Evolutionary conservation across 2,888 invertebrate genomes (phyloP).

Genomic region (Hirtodrosophila duncani): DNA sequence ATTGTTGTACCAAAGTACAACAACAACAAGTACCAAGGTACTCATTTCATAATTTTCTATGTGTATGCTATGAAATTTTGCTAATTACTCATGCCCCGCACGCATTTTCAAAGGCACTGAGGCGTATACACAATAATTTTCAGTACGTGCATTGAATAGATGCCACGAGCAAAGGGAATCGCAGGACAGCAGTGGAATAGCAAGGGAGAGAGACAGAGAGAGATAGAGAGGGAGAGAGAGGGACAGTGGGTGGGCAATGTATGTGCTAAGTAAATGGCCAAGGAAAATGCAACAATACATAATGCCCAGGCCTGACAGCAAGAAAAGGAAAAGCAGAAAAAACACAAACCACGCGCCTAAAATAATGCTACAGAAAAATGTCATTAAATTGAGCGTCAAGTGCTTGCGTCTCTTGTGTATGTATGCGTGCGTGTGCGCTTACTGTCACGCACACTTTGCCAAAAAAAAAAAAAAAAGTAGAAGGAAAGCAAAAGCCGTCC

Average conservation of each 20-base stretch:
- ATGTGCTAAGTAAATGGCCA: too few relatives aligned
- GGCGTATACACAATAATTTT: conserved; percentile 74
- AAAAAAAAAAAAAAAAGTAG: neutral
- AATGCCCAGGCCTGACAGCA: too few relatives aligned
- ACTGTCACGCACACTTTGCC: conserved; percentile 30
- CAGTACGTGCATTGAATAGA: conserved; percentile 67
- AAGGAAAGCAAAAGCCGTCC: too few relatives aligned
- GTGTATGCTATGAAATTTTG: conserved; percentile 18
- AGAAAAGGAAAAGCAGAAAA: too few relatives aligned
- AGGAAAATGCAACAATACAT: conserved; percentile 1
- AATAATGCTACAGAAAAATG: conserved; percentile 14
- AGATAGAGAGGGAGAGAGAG: neutral
- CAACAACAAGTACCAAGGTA: too few relatives aligned
- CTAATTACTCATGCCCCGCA: conserved; percentile 68
- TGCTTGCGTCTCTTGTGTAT: neutral
- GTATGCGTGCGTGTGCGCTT: neutral
- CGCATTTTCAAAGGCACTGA: conserved; percentile 65
- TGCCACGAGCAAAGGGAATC: conserved; percentile 11
- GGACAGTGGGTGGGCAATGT: neutral
- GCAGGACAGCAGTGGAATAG: neutral
- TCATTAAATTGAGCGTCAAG: conserved; percentile 22
- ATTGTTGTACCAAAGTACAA: conserved; percentile 18
- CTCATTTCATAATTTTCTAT: too few relatives aligned
- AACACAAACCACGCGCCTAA: too few relatives aligned
- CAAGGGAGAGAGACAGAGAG: neutral